Base-by-base conservation (phyloP, 2,113 vertebrate genomes). In the Pangasianodon hypophthalmus region DNA sequence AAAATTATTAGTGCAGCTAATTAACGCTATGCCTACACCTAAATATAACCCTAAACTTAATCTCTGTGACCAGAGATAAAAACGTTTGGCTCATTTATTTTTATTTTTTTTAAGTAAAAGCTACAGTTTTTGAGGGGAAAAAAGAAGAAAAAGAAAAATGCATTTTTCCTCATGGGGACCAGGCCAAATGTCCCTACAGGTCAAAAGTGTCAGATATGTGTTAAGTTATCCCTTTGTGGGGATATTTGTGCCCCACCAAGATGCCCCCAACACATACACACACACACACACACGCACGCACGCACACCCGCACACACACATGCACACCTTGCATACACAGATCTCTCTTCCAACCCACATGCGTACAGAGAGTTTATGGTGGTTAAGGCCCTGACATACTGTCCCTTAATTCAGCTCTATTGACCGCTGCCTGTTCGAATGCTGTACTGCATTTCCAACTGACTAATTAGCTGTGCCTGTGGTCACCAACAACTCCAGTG, bases 391-490 rank as follows among this genome's bases (percentile, higher is more conserved):
- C 86, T 91, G 90, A 83, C 56, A 87, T 81, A 92, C 92, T 92
- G 87, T 92, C 94, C 92, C 94, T 94, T 95, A 93, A 95, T 95
- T 93, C 93, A 91, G 83, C 81, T 29, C 81, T 89, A 79, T 87
- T 83, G 90, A 32, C 67, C 77, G 77, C 58, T 89, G 86, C 85
- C 73, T 37, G n/a, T 83, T 88, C 26, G 44, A 91, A n/a, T 26
- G 44, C 50, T 77, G 32, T 79, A 41, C 83, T 14, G 56, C 83
- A 21, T 80, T 77, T 67, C 92, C 90, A 93, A 93, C 94, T 90
- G 83, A 90, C 93, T 94, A 93, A 95, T 94, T 92, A 92, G 92
- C 93, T 89, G 85, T 64, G 90, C 91, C 91, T 92, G 94, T 89
- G 93, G 94, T 94, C 90, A 87, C 91, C 62, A 48, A 86, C 92